Evolutionary conservation across 1,140 invertebrate species (phyloP).

Genomic region (Steinernema khuongi): DNA sequence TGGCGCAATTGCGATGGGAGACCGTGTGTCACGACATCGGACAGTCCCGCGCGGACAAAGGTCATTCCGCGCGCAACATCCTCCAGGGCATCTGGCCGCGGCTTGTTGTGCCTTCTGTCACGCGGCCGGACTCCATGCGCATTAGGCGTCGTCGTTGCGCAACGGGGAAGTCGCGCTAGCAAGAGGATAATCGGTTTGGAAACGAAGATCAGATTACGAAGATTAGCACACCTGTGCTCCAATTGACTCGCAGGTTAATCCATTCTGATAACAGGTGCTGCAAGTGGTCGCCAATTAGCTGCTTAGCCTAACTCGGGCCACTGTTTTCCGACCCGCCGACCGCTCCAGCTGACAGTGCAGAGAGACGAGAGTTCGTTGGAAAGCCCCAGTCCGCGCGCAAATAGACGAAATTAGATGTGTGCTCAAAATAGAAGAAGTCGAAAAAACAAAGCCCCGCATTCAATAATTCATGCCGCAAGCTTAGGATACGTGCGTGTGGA

Average conservation of each 20-base stretch:
- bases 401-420: too few relatives aligned
- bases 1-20: constrained; percentile 8
- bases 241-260: constrained; percentile 12
- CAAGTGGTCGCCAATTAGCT: neutral
- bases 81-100: neutral
- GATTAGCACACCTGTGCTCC: constrained; percentile 14
- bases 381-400: too few relatives aligned
- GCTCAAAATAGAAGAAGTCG: too few relatives aligned
- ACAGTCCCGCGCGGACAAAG: neutral
- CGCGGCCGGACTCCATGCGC: neutral
- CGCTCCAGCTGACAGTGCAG: too few relatives aligned
- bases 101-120: neutral
- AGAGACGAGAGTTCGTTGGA: too few relatives aligned
- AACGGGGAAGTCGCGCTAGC: neutral
- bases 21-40: constrained; percentile 1
- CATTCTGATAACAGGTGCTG: constrained; percentile 1
- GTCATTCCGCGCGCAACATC: neutral
- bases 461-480: too few relatives aligned
- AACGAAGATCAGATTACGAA: neutral
- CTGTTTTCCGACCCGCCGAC: too few relatives aligned
- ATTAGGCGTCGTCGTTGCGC: neutral
- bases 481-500: too few relatives aligned
- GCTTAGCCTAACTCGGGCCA: too few relatives aligned
- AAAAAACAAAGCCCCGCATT: too few relatives aligned
- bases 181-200: neutral